Evolutionary conservation across 2,113 vertebrate genomes (phyloP), one percentile per base, ranked within the genome.

Genomic region (Atlantisia rogersi): DNA sequence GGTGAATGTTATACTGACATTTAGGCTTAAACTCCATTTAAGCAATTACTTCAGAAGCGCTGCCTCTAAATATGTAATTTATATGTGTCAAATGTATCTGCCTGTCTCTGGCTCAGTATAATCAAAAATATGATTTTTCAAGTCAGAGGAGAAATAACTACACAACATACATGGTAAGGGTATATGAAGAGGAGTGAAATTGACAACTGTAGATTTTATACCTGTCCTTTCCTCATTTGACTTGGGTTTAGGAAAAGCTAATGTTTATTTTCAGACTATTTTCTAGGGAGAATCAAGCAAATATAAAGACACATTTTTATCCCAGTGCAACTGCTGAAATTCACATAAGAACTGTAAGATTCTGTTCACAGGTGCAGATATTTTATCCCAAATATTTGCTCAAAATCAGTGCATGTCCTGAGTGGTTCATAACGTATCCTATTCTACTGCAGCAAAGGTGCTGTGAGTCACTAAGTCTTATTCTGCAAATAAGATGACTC

Each of bases 61-160:
- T 87, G 35, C 19, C 85, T 82, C 80, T 93, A 94, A 97, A 88
- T 29, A 76, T 68, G 44, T 68, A 83, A 95, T 96, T 96, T 94
- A 79, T 88, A 85, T 56, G 60, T 95, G 83, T 83, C 86, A 95
- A 82, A 95, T 68, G 15, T 63, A 69, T 86, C 76, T 92, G 39
- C 28, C 62, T 80, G 40, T 88, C 70, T 70, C 74, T 71, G 40
- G 20, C 8, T 91, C 69, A 59, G 28, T 69, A 56, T 35, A 93
- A 92, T 86, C 87, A 95, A 80, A 92, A 87, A 24, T 53, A 85
- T 12, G 39, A 84, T 82, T 87, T 82, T 90, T 80, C 25, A 70
- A 42, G 59, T 56, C 19, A 17, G 16, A 76, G 20, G 8, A 84
- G 42, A 91, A 95, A 77, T 75, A 85, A 58, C 21, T 52, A 20